These are phyloP conservation scores for Pandemis heparana DNA, from an alignment of 2,888 invertebrate species.

Conservation along the genomic window DNA sequence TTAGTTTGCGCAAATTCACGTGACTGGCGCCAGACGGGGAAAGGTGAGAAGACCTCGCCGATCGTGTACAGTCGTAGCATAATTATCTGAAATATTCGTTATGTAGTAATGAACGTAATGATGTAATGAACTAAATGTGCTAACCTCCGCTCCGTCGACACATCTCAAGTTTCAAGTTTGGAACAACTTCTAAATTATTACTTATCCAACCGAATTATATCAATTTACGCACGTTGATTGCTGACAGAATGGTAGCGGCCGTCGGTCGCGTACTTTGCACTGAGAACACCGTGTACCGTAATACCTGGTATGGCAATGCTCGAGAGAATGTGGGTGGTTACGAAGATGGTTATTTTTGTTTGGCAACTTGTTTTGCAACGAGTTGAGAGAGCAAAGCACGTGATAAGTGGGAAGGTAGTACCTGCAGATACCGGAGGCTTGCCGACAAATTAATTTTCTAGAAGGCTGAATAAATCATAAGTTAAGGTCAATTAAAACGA, in stretches of 20 bases:
- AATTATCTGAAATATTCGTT: slow-evolving; percentile 33
- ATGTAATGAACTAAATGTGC: slow-evolving; percentile 33
- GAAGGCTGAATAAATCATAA: slow-evolving; percentile 17
- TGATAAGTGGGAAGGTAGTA: slow-evolving; percentile 41
- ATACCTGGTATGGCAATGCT: slow-evolving; percentile 33
- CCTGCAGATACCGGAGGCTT: slow-evolving; percentile 7
- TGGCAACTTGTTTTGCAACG: slow-evolving; percentile 51
- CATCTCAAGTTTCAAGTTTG: slow-evolving; percentile 33
- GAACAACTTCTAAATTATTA: slow-evolving; percentile 18
- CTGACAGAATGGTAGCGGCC: slow-evolving; percentile 14
- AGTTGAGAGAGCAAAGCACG: slow-evolving; percentile 46
- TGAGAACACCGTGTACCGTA: slow-evolving; percentile 1
- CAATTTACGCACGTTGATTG: slow-evolving; percentile 20
- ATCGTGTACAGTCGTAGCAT: slow-evolving; percentile 17
- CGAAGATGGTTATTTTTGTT: slow-evolving; percentile 56
- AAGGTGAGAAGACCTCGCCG: slow-evolving; percentile 41
- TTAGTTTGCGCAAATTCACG: slow-evolving; percentile 56
- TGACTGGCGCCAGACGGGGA: slow-evolving; percentile 42
- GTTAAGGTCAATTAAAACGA: slow-evolving; percentile 26
- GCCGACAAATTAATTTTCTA: slow-evolving; percentile 6
- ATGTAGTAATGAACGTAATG: slow-evolving; percentile 24
- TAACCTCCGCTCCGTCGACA: slow-evolving; percentile 12
- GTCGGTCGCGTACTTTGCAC: background rate
- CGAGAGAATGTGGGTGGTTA: slow-evolving; percentile 51
- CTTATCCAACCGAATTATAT: slow-evolving; percentile 30